phyloP scores from a whole-genome alignment of 2,888 invertebrate species.

The Yponomeuta malinellus region DNA sequence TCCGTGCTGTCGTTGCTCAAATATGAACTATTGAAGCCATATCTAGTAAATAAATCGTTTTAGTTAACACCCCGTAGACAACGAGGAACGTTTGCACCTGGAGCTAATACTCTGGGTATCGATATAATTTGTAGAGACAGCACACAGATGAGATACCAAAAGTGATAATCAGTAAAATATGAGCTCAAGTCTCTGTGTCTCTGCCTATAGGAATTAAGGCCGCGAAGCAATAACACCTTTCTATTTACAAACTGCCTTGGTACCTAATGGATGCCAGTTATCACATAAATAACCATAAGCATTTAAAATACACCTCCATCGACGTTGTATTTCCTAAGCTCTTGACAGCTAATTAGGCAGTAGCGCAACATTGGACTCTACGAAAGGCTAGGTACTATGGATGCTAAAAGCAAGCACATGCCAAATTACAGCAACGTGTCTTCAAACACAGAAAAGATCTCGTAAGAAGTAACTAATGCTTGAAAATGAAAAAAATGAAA shows the following conservation, averaged over 20 bases:
- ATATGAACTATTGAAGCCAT: too few relatives aligned
- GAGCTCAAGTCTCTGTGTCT: background rate
- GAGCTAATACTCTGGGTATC: too few relatives aligned
- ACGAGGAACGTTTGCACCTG: too few relatives aligned
- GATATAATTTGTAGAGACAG: too few relatives aligned
- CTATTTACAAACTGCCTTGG: background rate
- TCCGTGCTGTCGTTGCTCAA: too few relatives aligned
- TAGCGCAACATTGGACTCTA: background rate
- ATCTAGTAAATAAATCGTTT: too few relatives aligned
- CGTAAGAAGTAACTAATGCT: too few relatives aligned
- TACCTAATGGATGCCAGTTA: background rate
- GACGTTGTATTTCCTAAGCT: background rate
- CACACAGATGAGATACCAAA: background rate
- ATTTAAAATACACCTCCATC: background rate
- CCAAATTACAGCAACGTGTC: background rate
- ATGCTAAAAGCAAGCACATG: background rate
- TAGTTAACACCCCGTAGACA: too few relatives aligned
- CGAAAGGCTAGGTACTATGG: background rate
- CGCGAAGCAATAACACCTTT: background rate
- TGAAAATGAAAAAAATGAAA: too few relatives aligned
- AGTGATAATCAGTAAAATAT: background rate
- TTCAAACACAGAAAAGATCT: background rate
- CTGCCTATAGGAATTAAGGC: background rate
- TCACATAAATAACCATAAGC: conserved; percentile 3
- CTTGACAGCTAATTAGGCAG: background rate